Base-by-base conservation (phyloP, 2,888 invertebrate species). In the Drosophila glabriapex region DNA sequence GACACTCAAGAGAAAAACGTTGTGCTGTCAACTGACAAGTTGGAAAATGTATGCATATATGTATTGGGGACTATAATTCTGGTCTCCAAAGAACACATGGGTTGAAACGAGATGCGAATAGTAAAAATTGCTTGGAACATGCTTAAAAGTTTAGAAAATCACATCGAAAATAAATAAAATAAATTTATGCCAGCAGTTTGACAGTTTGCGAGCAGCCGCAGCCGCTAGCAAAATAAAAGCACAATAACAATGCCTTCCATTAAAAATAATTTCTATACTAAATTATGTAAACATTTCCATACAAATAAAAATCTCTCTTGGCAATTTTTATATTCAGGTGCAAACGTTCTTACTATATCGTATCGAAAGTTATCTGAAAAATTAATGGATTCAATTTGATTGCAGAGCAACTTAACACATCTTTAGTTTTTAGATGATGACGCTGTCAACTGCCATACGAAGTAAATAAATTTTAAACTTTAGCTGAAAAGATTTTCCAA, bases 111-210 rank as follows among this genome's bases (percentile, higher is more conserved):
- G 89, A 85, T 28, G 86, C 68, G 88, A 67, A 61, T 41, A 39
- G 43, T 52, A 62, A 65, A 50, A 50, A 46, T 59, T 56, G 60
- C 63, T 73, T 79, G 81, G 68, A 79, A 73, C 41, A 61, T 77
- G 80, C 58, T 72, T 56, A 73, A 68, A 67, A 69, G 61, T 69
- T 81, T 49, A 59, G 56, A 59, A 73, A 80, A 80, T 70, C 79
- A 60, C 82, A 89, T 86, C 78, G 87, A 89, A 90, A 87, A 87
- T 83, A 86, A 86, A 86, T 90, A 83, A 90, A 89, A 90, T 89
- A 77, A 81, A 83, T 87, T 70, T 76, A 50, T 60, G 61, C 68
- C 55, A 81, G 58, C 66, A 39, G 53, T 74, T 80, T 89, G 82
- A 88, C 89, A 83, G 80, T 89, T 89, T 80, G 74, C 65, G 69